phyloP scores from a whole-genome alignment of 2,113 vertebrate species.

The Microcebus griseorufus region DNA sequence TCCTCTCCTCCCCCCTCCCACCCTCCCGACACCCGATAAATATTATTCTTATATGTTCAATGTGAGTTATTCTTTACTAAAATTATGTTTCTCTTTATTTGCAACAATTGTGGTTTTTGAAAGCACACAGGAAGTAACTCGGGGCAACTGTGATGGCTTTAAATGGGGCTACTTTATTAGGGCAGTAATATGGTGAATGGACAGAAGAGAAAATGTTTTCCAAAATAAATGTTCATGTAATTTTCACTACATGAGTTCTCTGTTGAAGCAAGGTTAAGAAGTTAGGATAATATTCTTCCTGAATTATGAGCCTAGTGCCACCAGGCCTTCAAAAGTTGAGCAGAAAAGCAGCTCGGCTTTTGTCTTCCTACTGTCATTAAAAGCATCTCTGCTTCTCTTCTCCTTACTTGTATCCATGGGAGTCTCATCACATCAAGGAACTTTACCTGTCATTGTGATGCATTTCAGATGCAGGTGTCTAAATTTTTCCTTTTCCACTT shows the following conservation, averaged over 20 bases:
- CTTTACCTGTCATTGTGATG: constrained; percentile 22
- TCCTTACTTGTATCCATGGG: neutral
- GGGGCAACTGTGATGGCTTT: neutral
- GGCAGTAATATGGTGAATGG: neutral
- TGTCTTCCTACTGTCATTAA: constrained; percentile 23
- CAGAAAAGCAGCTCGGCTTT: constrained; percentile 12
- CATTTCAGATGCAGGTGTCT: constrained; percentile 35
- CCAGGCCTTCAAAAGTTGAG: constrained; percentile 38
- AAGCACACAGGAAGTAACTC: constrained; percentile 27
- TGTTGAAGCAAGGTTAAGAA: neutral
- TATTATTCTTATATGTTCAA: neutral
- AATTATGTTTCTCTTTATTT: neutral
- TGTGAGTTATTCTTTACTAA: constrained; percentile 52
- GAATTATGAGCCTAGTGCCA: neutral
- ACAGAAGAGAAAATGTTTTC: constrained; percentile 31
- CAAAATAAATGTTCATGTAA: neutral
- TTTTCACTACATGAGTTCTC: constrained; percentile 31
- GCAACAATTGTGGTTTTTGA: neutral
- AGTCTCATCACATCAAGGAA: neutral
- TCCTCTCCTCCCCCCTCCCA: no score
- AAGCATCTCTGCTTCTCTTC: neutral
- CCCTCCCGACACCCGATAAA: no score
- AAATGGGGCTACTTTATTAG: constrained; percentile 38
- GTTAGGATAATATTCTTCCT: neutral
- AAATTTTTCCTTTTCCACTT: constrained; percentile 18